Conservation (phyloP, 2,797 vertebrate genomes). For the Siniperca scherzeri region DNA sequence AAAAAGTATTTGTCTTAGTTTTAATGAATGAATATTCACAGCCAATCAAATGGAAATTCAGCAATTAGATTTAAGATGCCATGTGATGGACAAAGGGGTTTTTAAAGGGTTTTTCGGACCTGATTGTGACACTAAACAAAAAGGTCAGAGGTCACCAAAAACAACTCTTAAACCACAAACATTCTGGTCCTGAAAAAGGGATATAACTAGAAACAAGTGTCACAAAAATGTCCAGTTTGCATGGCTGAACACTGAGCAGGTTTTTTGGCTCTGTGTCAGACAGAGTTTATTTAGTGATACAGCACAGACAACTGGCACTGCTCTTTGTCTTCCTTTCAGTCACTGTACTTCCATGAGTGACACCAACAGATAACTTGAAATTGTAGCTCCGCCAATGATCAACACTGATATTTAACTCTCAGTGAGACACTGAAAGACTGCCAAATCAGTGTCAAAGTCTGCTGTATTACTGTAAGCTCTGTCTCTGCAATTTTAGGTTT, state of each 20-base stretch:
- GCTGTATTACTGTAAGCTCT: background rate
- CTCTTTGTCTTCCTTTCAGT: conserved; percentile 28
- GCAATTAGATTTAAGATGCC: background rate
- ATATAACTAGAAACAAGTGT: background rate
- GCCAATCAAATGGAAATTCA: background rate
- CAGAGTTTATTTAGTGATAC: conserved; percentile 47
- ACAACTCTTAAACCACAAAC: background rate
- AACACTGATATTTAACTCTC: background rate
- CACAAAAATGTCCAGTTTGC: background rate
- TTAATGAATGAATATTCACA: background rate
- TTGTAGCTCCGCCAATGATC: conserved; percentile 1
- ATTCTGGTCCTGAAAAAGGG: background rate
- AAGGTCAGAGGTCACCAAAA: background rate
- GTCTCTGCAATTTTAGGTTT: background rate
- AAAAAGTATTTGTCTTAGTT: background rate
- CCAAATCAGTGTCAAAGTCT: background rate
- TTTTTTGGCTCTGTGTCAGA: conserved; percentile 12
- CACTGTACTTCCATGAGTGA: conserved; percentile 3
- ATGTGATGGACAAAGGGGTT: background rate
- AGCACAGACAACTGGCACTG: conserved; percentile 26
- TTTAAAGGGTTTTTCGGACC: background rate
- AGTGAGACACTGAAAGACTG: background rate
- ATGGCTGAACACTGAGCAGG: conserved; percentile 1
- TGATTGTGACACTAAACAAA: background rate
- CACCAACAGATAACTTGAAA: conserved; percentile 8